Evolutionary conservation across 2,888 invertebrate species (phyloP).

Genomic region (Anodontia alba): DNA sequence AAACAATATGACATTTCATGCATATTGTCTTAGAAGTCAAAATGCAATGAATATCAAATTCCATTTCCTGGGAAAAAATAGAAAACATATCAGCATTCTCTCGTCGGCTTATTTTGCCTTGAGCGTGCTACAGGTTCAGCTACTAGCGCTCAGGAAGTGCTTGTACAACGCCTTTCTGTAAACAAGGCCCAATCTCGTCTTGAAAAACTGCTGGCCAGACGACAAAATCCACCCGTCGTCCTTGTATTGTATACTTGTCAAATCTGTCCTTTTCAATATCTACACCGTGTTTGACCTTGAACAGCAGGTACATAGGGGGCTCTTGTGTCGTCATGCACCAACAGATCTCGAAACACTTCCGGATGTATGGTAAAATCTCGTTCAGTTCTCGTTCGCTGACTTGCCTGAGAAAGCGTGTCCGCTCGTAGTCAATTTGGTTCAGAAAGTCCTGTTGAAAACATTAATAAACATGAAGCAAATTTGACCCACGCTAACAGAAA

Average conservation of each 20-base stretch:
- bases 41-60: no score
- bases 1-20: no score
- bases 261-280: constrained; percentile 60
- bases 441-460: constrained; percentile 66
- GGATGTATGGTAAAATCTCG: constrained; percentile 64
- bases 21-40: no score
- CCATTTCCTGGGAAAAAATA: no score
- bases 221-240: constrained; percentile 60
- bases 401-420: constrained; percentile 64
- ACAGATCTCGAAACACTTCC: constrained; percentile 64
- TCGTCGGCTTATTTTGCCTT: no score
- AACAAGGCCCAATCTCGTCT: constrained; percentile 62
- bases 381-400: constrained; percentile 65
- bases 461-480: no score
- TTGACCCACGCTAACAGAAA: no score
- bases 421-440: constrained; percentile 68
- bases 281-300: constrained; percentile 63
- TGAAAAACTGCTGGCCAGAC: constrained; percentile 67
- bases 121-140: no score
- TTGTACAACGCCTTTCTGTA: constrained; percentile 63
- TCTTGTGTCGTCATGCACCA: constrained; percentile 70
- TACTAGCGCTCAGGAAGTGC: constrained; percentile 55
- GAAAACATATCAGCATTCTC: no score
- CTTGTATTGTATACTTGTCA: constrained; percentile 49
- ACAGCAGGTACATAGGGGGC: constrained; percentile 69